These are phyloP conservation scores for Hucho hucho DNA, from an alignment of 2,113 vertebrate genomes.

Conservation along the genomic window DNA sequence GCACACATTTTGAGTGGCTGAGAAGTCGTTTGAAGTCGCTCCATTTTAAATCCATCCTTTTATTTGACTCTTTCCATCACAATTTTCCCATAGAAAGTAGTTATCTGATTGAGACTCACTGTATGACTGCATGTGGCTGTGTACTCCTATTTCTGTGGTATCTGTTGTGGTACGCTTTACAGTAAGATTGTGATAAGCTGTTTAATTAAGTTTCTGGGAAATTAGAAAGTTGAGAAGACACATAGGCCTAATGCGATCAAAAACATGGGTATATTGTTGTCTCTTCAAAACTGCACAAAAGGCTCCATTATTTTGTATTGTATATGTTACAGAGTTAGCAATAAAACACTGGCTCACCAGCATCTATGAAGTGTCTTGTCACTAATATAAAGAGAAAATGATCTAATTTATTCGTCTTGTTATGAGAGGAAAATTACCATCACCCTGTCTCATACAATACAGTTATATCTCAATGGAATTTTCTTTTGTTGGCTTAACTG, in stretches of 20 bases:
- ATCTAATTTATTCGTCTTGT: not conserved
- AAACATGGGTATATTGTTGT: not conserved
- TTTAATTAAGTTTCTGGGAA: conserved; percentile 63
- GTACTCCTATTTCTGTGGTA: conserved; percentile 46
- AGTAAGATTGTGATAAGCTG: conserved; percentile 60
- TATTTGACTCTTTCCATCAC: conserved; percentile 9
- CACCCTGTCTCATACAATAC: not conserved
- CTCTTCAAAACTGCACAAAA: not conserved
- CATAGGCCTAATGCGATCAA: conserved; percentile 10
- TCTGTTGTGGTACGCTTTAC: conserved; percentile 50
- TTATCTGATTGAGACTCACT: conserved; percentile 39
- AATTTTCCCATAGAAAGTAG: conserved; percentile 25
- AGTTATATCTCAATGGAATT: not conserved
- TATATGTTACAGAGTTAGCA: not conserved
- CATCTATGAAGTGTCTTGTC: not conserved
- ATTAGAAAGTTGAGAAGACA: conserved; percentile 45
- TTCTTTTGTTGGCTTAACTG: conserved; percentile 2
- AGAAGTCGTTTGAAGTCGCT: conserved; percentile 5
- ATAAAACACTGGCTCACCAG: not conserved
- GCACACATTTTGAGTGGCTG: not conserved
- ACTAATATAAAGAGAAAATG: not conserved
- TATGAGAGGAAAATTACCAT: not conserved
- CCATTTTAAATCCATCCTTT: not conserved
- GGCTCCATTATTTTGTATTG: not conserved
- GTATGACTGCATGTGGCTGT: conserved; percentile 44